phyloP scores from a whole-genome alignment of 2,113 vertebrate genomes.

The Nyctereutes procyonoides region DNA sequence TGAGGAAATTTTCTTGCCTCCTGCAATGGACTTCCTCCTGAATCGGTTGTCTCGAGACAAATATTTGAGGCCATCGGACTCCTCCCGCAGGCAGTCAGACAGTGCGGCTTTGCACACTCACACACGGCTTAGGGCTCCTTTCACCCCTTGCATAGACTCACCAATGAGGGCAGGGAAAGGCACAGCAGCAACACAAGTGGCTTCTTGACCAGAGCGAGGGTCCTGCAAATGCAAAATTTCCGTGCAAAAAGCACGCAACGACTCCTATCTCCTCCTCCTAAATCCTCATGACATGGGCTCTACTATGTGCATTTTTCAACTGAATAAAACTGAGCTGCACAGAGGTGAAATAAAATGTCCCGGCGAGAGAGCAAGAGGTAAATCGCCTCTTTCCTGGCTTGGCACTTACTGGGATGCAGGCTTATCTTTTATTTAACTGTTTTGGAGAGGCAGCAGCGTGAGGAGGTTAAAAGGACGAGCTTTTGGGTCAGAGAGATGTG shows the following conservation, averaged over 20 bases:
- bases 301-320: neutral
- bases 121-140: neutral
- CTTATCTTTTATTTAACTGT: constrained; percentile 3
- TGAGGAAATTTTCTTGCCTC: constrained; percentile 67
- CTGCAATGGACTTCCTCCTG: constrained; percentile 66
- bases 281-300: neutral
- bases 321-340: neutral
- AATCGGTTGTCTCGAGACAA: constrained; percentile 69
- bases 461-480: neutral
- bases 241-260: neutral
- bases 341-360: neutral
- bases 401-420: neutral
- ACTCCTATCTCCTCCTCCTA: no score
- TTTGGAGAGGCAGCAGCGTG: neutral
- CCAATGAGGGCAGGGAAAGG: neutral
- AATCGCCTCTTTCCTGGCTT: neutral
- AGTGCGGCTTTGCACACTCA: neutral
- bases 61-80: constrained; percentile 60
- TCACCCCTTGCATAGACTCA: neutral
- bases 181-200: neutral
- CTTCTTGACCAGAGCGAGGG: neutral
- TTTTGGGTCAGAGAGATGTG: neutral
- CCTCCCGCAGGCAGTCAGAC: constrained; percentile 27
- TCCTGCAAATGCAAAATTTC: neutral
- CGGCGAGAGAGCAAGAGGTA: neutral